Base-by-base conservation (phyloP, 2,797 vertebrate species). In the Salmo trutta region DNA sequence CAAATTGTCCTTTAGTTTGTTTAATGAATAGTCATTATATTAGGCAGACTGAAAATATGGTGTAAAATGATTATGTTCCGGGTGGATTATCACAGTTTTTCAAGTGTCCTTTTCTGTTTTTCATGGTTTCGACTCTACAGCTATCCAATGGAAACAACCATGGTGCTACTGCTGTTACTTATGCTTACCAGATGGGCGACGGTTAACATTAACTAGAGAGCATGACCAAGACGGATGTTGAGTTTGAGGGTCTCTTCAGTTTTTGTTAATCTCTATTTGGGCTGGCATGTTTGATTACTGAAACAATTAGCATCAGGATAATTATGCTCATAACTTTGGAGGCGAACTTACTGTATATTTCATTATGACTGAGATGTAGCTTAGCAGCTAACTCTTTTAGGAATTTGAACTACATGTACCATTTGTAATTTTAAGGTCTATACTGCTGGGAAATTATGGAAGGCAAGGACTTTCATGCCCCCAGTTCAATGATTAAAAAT, bases 351-450 rank as follows among this genome's bases (percentile, higher is more conserved):
- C 41, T 47, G 41, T 47, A 47, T 47, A 24, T 64, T 24, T 24
- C 7, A 4, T 64, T 24, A 21, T 64, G 59, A 64, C 59, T 24
- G 59, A 64, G 59, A 64, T 64, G 59, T 64, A 24, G 59, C n/a
- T 64, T 3, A 24, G 12, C 59, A 24, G 21, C 7, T 27, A 64
- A 64, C 59, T 27, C 59, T 64, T 64, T 24, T 24, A 14, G 59
- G 59, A 24, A 24, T 12, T 64, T 21, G 12, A 27, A 64, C 2
- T 47, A 47, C 21, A 64, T 64, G 59, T 64, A 64, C 59, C 59
- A 64, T 64, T 24, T 64, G 59, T 64, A 64, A 64, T 64, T 27
- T 64, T 17, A 64, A 64, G 59, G 21, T 64, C 59, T 64, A 64
- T 64, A 24, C 59, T 21, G 0, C 16, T 64, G 59, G 59, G 59